Conservation (phyloP, 2,113 vertebrate genomes). For the Suricata suricatta region DNA sequence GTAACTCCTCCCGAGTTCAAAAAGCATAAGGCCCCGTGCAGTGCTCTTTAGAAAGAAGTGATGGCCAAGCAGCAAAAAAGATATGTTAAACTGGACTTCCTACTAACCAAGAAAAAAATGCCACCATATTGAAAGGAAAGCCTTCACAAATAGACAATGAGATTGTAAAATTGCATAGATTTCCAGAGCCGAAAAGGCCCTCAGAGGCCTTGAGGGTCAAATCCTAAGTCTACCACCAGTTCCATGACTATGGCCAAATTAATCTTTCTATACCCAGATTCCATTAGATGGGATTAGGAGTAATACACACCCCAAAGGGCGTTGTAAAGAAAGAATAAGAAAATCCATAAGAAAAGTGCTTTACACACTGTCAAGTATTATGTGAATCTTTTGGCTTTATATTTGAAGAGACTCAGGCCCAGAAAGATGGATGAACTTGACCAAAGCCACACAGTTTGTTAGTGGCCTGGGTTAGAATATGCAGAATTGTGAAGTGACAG, state of each 20-base stretch:
- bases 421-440: neutral
- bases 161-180: neutral
- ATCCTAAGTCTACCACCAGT: neutral
- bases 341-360: neutral
- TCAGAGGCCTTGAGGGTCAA: neutral
- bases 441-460: neutral
- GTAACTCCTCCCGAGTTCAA: neutral
- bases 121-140: neutral
- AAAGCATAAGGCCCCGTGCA: neutral
- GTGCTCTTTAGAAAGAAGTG: neutral
- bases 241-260: slow-evolving; percentile 19
- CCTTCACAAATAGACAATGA: slow-evolving; percentile 3
- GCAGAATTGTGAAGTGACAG: neutral
- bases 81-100: neutral
- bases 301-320: neutral
- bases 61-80: neutral
- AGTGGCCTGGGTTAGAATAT: neutral
- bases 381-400: slow-evolving; percentile 17
- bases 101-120: neutral
- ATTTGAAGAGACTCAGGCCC: neutral
- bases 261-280: neutral
- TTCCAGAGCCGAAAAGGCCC: neutral
- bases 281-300: neutral
- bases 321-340: slow-evolving; percentile 6
- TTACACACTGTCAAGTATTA: neutral